Evolutionary conservation across 1,140 invertebrate genomes (phyloP).

Genomic region (Aphis craccivora): DNA sequence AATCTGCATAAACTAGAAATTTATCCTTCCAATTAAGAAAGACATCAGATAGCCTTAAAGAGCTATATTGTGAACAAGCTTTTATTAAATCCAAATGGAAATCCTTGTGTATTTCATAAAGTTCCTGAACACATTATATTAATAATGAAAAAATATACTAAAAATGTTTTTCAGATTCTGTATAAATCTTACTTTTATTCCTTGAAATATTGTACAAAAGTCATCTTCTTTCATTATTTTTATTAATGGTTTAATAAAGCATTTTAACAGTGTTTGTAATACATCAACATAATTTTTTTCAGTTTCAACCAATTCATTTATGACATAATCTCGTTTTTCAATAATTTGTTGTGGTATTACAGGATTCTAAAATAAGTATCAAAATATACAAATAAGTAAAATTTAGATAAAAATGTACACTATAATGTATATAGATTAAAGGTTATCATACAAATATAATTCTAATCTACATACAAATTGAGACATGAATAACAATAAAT

Average conservation of each 20-base stretch:
- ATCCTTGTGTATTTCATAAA: slow-evolving; percentile 84
- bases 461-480: not conserved
- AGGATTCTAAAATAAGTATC: slow-evolving; percentile 66
- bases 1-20: slow-evolving; percentile 93
- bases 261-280: slow-evolving; percentile 82
- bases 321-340: slow-evolving; percentile 93
- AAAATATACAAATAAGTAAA: not conserved
- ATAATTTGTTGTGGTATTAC: slow-evolving; percentile 63
- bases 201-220: slow-evolving; percentile 81
- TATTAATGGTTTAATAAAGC: slow-evolving; percentile 82
- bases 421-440: not conserved
- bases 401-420: not conserved
- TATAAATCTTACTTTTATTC: slow-evolving; percentile 77
- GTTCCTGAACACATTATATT: slow-evolving; percentile 69
- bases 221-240: slow-evolving; percentile 77
- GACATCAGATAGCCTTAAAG: slow-evolving; percentile 72
- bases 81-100: slow-evolving; percentile 82
- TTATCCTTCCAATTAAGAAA: slow-evolving; percentile 90
- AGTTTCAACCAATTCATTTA: slow-evolving; percentile 94
- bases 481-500: not conserved
- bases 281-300: slow-evolving; percentile 97
- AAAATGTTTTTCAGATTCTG: not conserved
- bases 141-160: not conserved
- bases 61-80: slow-evolving; percentile 69
- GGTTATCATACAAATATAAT: not conserved